Percentiles rank a stretch among this genome's conserved stretches.
phyloP scores from a whole-genome alignment of 2,888 invertebrate species.

The Cheilosia soror region DNA sequence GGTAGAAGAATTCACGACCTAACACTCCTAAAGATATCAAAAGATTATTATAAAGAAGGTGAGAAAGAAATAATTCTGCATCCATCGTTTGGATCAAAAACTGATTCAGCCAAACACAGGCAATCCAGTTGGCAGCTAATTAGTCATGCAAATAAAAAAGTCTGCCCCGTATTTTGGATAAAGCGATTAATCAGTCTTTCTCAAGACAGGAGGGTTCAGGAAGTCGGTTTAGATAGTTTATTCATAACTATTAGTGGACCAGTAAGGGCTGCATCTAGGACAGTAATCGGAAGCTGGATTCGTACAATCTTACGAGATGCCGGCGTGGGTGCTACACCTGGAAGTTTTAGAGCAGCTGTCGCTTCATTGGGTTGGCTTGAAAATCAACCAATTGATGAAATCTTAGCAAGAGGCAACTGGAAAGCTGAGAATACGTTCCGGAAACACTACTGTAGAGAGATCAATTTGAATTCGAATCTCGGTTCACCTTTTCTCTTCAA shows the following conservation, averaged over 20 bases:
- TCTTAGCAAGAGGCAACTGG: constrained; percentile 28
- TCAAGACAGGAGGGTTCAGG: not conserved
- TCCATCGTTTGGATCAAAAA: constrained; percentile 34
- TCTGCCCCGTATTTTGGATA: constrained; percentile 14
- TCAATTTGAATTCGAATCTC: not conserved
- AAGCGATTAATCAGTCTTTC: constrained; percentile 4
- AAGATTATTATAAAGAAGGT: not conserved
- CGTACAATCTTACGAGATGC: constrained; percentile 4
- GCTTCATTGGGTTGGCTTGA: constrained; percentile 28
- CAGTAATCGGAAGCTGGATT: constrained; percentile 6
- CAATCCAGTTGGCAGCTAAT: constrained; percentile 39
- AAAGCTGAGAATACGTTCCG: constrained; percentile 24
- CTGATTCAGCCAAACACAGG: constrained; percentile 8
- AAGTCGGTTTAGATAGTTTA: not conserved
- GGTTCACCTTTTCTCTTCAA: constrained; percentile 26
- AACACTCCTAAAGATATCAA: constrained; percentile 21
- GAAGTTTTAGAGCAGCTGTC: constrained; percentile 29
- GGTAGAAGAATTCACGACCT: constrained; percentile 42
- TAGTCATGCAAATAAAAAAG: not conserved
- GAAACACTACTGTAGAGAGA: constrained; percentile 13
- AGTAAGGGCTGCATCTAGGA: constrained; percentile 11
- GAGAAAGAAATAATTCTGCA: constrained; percentile 26
- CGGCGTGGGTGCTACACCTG: constrained; percentile 2
- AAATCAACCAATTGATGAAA: constrained; percentile 17
- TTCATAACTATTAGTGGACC: constrained; percentile 19